These are phyloP conservation scores for Epinotia nisella DNA, from an alignment of 2,888 invertebrate species.

Conservation along the genomic window DNA sequence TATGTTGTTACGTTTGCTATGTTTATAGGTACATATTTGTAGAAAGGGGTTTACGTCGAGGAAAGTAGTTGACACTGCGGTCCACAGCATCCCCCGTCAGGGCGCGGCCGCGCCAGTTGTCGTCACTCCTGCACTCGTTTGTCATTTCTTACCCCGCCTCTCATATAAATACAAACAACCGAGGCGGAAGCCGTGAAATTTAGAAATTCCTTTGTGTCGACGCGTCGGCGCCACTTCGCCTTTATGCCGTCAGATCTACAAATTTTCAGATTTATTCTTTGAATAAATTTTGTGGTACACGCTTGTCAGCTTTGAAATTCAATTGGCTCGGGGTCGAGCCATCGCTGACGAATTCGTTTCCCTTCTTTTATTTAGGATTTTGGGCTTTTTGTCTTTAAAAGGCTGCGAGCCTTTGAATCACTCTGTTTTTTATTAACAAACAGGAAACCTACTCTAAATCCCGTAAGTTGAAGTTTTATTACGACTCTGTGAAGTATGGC, in stretches of 20 bases:
- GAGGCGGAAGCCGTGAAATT: slow-evolving; percentile 84
- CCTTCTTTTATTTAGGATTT: slow-evolving; percentile 69
- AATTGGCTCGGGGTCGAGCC: slow-evolving; percentile 82
- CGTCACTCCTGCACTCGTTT: slow-evolving; percentile 70
- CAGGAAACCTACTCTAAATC: slow-evolving; percentile 43
- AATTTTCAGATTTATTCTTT: slow-evolving; percentile 85
- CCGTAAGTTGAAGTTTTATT: slow-evolving; percentile 21
- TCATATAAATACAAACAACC: slow-evolving; percentile 82
- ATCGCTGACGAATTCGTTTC: slow-evolving; percentile 78
- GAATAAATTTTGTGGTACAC: slow-evolving; percentile 84
- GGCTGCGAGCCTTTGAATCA: slow-evolving; percentile 57
- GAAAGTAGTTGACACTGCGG: slow-evolving; percentile 18
- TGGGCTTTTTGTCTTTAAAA: slow-evolving; percentile 60
- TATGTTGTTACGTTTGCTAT: background rate
- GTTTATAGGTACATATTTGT: background rate
- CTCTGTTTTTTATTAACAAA: slow-evolving; percentile 50
- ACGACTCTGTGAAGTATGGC: slow-evolving; percentile 10
- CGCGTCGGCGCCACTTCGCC: slow-evolving; percentile 79
- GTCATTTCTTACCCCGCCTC: slow-evolving; percentile 79
- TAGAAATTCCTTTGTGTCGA: slow-evolving; percentile 84
- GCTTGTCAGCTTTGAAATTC: slow-evolving; percentile 84
- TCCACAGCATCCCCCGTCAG: slow-evolving; percentile 56
- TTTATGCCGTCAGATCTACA: slow-evolving; percentile 83
- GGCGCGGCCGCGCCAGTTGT: slow-evolving; percentile 51
- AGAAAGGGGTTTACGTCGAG: slow-evolving; percentile 1